Percentiles rank a stretch among this genome's conserved stretches.
Evolutionary conservation across 2,797 vertebrate species (phyloP).

Genomic region (Scolopax rusticola): DNA sequence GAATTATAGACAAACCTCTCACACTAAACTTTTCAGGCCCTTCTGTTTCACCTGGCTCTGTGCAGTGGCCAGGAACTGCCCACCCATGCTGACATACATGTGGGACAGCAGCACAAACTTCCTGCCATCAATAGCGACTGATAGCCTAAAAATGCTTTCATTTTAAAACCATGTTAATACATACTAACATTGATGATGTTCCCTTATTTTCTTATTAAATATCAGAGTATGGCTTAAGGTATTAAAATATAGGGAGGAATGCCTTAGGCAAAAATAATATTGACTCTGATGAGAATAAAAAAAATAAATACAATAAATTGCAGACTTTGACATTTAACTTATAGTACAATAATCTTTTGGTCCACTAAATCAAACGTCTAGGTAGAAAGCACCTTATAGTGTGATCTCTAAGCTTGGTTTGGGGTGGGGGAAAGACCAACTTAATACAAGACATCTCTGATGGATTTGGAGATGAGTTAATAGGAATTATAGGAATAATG

Average conservation of each 20-base stretch:
- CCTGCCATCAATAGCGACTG: not conserved
- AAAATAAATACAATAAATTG: not conserved
- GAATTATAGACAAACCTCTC: not conserved
- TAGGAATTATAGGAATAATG: not conserved
- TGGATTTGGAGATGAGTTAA: not conserved
- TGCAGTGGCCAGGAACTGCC: fast-evolving
- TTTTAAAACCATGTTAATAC: not conserved
- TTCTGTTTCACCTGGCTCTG: not conserved
- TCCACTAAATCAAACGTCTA: not conserved
- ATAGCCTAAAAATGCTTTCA: not conserved
- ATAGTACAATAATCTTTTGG: not conserved
- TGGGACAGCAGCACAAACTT: not conserved
- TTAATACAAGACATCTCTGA: not conserved
- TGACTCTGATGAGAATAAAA: not conserved
- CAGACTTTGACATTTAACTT: not conserved
- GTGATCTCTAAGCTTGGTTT: not conserved
- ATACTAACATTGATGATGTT: not conserved
- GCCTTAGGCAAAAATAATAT: not conserved
- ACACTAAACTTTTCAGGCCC: not conserved
- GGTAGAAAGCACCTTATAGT: not conserved
- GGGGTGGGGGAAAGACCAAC: not conserved
- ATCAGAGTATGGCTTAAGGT: not conserved
- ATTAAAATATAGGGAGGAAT: not conserved
- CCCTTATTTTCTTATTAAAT: not conserved
- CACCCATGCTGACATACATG: fast-evolving